Conservation (phyloP, 2,888 invertebrate species). For the Sepioteuthis lessoniana region DNA sequence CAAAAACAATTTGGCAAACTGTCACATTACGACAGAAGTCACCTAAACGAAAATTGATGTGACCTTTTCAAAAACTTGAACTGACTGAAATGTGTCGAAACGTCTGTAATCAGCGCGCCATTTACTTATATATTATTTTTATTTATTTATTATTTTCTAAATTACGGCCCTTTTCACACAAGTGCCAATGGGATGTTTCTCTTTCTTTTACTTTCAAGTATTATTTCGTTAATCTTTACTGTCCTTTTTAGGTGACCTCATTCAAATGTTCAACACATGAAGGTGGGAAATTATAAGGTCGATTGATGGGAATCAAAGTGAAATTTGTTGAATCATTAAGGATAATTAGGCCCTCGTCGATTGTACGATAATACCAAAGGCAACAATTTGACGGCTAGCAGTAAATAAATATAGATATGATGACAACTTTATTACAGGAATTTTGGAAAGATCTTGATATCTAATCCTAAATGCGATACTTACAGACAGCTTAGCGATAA, state of each 20-base stretch:
- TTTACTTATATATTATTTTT: not conserved
- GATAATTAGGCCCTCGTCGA: not conserved
- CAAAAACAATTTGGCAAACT: not conserved
- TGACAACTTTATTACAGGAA: not conserved
- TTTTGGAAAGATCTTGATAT: too few relatives aligned
- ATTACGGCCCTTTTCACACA: not conserved
- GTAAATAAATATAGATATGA: not conserved
- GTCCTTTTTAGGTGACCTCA: not conserved
- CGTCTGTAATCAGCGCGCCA: not conserved
- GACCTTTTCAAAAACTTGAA: not conserved
- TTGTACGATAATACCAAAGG: not conserved
- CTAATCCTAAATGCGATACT: too few relatives aligned
- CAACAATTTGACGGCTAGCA: not conserved
- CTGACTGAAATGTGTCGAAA: conserved; percentile 2
- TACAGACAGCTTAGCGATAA: too few relatives aligned
- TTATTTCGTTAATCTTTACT: not conserved
- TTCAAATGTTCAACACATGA: not conserved
- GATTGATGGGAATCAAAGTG: not conserved
- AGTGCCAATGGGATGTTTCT: not conserved
- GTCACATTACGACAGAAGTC: not conserved
- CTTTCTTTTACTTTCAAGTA: not conserved
- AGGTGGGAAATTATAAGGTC: not conserved
- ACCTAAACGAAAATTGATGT: not conserved
- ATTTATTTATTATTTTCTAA: not conserved
- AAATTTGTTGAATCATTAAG: not conserved